These are phyloP conservation scores for Charadrius vociferus DNA, from an alignment of 2,113 vertebrate genomes.

Conservation along the genomic window DNA sequence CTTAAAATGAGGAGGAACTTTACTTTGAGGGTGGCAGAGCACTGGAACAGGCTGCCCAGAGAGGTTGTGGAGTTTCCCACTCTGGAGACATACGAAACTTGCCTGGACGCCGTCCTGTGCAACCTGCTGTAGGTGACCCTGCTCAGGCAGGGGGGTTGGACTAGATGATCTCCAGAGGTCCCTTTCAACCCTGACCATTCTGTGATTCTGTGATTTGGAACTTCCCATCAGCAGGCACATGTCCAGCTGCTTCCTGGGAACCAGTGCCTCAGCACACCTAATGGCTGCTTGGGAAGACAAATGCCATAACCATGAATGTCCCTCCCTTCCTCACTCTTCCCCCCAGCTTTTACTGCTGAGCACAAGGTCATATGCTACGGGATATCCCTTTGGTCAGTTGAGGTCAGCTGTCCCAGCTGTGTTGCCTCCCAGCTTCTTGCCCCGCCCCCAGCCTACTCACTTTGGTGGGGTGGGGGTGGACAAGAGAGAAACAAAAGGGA, in stretches of 20 bases:
- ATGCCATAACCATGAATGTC: neutral
- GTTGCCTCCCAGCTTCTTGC: neutral
- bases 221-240: neutral
- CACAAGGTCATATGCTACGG: too few relatives aligned
- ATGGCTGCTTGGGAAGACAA: neutral
- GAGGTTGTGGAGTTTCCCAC: too few relatives aligned
- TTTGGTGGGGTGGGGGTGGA: neutral
- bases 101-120: too few relatives aligned
- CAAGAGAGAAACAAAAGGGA: neutral
- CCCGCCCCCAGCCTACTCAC: rapidly evolving
- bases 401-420: neutral
- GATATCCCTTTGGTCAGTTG: neutral
- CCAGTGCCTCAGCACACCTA: neutral
- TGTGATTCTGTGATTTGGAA: neutral
- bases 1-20: too few relatives aligned
- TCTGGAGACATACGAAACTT: too few relatives aligned
- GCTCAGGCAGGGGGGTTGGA: too few relatives aligned
- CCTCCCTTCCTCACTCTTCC: neutral
- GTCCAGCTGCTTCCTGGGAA: neutral
- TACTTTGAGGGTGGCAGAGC: too few relatives aligned
- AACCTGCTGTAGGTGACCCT: too few relatives aligned
- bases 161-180: too few relatives aligned
- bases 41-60: too few relatives aligned
- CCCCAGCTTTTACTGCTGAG: neutral
- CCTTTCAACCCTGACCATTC: too few relatives aligned